Percentiles rank a stretch among this genome's conserved stretches.
Evolutionary conservation across 92 coral and sea anemone species (phyloP).

Genomic region (Micromussa lordhowensis): DNA sequence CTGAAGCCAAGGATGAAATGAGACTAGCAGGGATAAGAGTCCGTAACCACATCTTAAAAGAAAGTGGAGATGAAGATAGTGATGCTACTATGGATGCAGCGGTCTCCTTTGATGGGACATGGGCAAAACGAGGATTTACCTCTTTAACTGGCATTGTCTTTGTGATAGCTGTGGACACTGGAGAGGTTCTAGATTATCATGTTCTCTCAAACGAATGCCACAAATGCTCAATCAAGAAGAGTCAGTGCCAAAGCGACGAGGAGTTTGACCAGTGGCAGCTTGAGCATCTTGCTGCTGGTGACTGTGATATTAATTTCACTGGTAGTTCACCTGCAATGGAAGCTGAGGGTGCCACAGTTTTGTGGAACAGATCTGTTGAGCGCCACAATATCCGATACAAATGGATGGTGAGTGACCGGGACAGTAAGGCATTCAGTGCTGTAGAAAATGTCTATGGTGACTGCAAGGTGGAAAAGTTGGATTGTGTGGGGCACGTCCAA

Average conservation of each 20-base stretch:
- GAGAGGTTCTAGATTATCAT: background rate
- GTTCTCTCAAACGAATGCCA: background rate
- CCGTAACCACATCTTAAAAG: background rate
- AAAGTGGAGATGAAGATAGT: background rate
- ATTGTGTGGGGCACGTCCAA: background rate
- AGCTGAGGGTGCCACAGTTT: constrained; percentile 5
- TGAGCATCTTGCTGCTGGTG: background rate
- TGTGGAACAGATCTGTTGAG: background rate
- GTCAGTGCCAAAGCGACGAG: background rate
- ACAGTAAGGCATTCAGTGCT: background rate
- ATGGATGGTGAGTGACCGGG: background rate
- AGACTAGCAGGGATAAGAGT: background rate
- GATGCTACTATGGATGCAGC: background rate
- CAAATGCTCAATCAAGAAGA: background rate
- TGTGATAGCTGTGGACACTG: background rate
- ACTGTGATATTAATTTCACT: background rate
- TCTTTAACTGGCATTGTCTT: background rate
- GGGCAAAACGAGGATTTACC: background rate
- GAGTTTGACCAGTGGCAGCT: background rate
- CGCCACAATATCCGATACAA: background rate
- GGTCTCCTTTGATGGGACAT: background rate
- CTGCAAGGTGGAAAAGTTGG: background rate
- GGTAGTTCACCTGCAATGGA: constrained; percentile 14
- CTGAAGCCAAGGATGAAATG: constrained; percentile 1
- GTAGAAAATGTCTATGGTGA: background rate